Evolutionary conservation across 2,797 vertebrate genomes (phyloP), one percentile per base, ranked within the genome.

Genomic region (Pantherophis vulpinus): DNA sequence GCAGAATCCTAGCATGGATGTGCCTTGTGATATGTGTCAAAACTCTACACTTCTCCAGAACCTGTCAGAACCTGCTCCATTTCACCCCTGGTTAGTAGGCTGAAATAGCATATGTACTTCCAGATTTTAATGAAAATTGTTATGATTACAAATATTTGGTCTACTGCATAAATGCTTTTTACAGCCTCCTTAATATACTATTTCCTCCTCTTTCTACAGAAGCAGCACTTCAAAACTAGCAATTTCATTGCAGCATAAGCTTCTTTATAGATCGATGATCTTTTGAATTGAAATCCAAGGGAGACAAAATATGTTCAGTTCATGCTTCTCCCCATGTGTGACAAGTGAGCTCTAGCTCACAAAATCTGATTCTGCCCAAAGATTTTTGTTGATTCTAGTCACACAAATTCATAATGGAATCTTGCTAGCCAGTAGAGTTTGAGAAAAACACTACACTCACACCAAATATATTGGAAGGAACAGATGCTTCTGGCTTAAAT

Each of bases 61-160:
- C 42, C 42, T 42, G 42, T 42, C 42, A 42, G 42, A 42, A 42
- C 3, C 42, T 42, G 42, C 42, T 42, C 42, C 42, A 42, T 42
- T 42, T 42, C 42, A 42, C 42, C 42, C 42, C 42, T 42, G 42
- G 95, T 96, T 96, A 96, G 89, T 94, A 94, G 94, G 87, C 32
- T 93, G 94, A 63, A 91, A 83, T 94, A 89, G 86, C 93, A 93
- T 93, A 86, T 86, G 93, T 93, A 94, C 83, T 86, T 95, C 94
- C 66, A 94, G 93, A 79, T 91, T 96, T 94, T 96, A 95, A 95
- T 94, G 91, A 91, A 92, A 95, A 96, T 54, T 94, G 79, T 29
- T 94, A 90, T 90, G 90, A 89, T 92, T 96, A 92, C 88, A 93
- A 88, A 83, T 93, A 93, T 94, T 86, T 96, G 91, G 96, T 94